These are phyloP conservation scores for Yponomeuta cagnagella DNA, from an alignment of 2,888 invertebrate genomes.

Conservation along the genomic window DNA sequence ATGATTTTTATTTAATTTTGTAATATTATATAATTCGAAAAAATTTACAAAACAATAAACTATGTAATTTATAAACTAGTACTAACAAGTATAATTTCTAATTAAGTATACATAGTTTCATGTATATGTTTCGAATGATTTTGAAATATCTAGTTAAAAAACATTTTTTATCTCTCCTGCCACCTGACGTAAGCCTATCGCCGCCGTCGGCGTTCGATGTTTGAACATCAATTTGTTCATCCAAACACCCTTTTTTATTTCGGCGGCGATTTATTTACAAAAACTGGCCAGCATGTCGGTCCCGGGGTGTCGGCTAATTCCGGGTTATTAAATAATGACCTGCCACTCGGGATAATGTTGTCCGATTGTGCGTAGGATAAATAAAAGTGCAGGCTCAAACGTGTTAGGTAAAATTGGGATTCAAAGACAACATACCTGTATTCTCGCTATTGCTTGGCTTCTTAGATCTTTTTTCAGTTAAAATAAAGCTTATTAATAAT, in stretches of 20 bases:
- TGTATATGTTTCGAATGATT: too few relatives aligned
- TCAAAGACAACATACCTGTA: background rate
- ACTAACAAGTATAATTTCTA: too few relatives aligned
- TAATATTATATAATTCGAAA: too few relatives aligned
- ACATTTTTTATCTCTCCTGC: background rate
- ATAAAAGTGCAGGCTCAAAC: background rate
- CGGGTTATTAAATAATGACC: constrained; percentile 64
- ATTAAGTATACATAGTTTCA: too few relatives aligned
- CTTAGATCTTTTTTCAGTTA: too few relatives aligned
- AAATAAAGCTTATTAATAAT: too few relatives aligned
- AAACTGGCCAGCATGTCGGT: constrained; percentile 56
- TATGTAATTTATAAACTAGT: too few relatives aligned
- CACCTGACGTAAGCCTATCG: background rate
- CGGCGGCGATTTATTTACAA: constrained; percentile 63
- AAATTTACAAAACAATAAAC: too few relatives aligned
- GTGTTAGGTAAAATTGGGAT: background rate
- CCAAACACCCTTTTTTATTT: constrained; percentile 33
- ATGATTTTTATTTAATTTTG: too few relatives aligned
- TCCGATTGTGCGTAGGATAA: background rate
- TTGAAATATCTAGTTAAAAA: too few relatives aligned
- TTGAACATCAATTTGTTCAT: constrained; percentile 20
- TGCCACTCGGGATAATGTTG: constrained; percentile 10
- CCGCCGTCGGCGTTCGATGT: constrained; percentile 14
- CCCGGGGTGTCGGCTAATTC: constrained; percentile 57
- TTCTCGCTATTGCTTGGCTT: background rate